Conservation (phyloP, 1,140 invertebrate species). For the Daktulosphaira vitifoliae region DNA sequence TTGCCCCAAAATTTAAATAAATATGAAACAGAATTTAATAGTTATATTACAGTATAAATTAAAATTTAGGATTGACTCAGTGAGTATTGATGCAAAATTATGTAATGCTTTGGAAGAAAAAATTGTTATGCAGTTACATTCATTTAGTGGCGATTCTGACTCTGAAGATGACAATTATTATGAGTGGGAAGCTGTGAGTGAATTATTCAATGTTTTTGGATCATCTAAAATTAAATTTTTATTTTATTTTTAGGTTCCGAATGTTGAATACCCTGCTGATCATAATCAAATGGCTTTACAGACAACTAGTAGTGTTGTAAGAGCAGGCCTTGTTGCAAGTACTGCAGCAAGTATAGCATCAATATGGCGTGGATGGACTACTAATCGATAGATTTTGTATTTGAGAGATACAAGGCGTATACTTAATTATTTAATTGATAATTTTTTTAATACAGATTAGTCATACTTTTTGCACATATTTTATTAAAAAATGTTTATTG, state of each 20-base stretch:
- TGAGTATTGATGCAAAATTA: not conserved
- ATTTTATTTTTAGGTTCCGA: constrained; percentile 1
- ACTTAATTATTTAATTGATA: too few species aligned
- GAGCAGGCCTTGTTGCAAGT: constrained; percentile 15
- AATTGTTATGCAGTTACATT: not conserved
- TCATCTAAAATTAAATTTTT: too few species aligned
- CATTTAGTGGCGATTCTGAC: not conserved
- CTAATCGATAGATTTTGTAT: too few species aligned
- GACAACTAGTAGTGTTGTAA: constrained; percentile 11
- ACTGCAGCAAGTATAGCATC: constrained; percentile 12
- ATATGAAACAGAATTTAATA: too few species aligned
- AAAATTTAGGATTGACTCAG: not conserved
- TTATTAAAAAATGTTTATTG: too few species aligned
- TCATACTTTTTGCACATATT: too few species aligned
- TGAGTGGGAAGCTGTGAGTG: constrained; percentile 21
- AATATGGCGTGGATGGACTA: constrained; percentile 22
- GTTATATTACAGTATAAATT: too few species aligned
- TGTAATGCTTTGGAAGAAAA: constrained; percentile 4
- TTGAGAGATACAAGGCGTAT: too few species aligned
- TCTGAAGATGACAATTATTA: constrained; percentile 27
- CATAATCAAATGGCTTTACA: constrained; percentile 4
- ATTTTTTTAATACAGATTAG: too few species aligned
- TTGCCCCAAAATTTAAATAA: too few species aligned
- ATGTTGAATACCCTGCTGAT: not conserved
- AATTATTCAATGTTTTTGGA: not conserved